Conservation (phyloP, 1,140 invertebrate species). For the Philopotamus ludificatus region DNA sequence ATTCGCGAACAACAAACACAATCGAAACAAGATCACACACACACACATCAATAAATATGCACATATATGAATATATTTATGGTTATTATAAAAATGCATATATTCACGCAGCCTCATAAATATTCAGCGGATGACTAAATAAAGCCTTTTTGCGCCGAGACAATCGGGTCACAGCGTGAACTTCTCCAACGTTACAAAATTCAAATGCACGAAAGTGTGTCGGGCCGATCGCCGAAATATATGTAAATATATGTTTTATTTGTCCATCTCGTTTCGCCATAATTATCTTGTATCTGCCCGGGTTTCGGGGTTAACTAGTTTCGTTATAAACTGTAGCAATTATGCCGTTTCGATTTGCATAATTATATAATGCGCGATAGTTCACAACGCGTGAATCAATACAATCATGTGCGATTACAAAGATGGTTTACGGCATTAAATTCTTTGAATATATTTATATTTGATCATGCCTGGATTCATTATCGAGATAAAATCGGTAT, state of each 20-base stretch:
- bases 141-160: slow-evolving; percentile 12
- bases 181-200: slow-evolving; percentile 19
- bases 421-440: not conserved
- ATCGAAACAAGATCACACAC: not conserved
- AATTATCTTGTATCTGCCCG: not conserved
- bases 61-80: not conserved
- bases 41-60: not conserved
- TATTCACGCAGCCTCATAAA: too few relatives aligned
- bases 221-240: not conserved
- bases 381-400: not conserved
- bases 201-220: slow-evolving; percentile 4
- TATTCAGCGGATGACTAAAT: not conserved
- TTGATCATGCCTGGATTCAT: not conserved
- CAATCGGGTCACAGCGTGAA: slow-evolving; percentile 19
- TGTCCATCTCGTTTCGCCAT: not conserved
- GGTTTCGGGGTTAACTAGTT: not conserved
- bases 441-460: not conserved
- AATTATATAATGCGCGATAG: not conserved
- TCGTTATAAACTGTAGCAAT: too few relatives aligned
- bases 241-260: not conserved
- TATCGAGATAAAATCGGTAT: not conserved
- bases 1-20: not conserved
- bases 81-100: slow-evolving; percentile 1
- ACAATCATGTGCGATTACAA: not conserved
- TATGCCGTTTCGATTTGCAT: not conserved